phyloP scores from a whole-genome alignment of 2,113 vertebrate species.

The Sceloporus undulatus region DNA sequence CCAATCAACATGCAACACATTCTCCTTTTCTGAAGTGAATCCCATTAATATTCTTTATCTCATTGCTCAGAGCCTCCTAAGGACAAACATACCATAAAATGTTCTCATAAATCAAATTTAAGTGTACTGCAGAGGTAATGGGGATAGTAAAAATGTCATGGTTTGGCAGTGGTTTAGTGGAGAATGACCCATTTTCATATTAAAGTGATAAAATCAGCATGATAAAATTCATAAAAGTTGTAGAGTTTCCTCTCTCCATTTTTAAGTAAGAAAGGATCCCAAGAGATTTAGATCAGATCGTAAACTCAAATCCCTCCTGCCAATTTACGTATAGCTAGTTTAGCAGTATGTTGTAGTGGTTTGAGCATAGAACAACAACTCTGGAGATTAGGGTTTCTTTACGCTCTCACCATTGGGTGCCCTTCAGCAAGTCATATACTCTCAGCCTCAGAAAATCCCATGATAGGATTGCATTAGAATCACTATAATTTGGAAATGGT shows the following conservation, averaged over 20 bases:
- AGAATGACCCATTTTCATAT: constrained; percentile 75
- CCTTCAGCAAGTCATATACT: too few species aligned
- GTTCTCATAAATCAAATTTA: constrained; percentile 74
- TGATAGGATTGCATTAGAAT: too few species aligned
- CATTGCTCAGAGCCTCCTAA: constrained; percentile 65
- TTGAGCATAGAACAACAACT: too few species aligned
- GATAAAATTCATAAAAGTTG: constrained; percentile 68
- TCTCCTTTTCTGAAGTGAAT: constrained; percentile 55
- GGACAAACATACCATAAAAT: constrained; percentile 72
- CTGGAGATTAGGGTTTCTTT: too few species aligned
- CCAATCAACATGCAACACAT: constrained; percentile 32
- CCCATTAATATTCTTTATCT: constrained; percentile 71
- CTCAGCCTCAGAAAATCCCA: too few species aligned
- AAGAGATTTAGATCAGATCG: constrained; percentile 59
- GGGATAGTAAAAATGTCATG: constrained; percentile 72
- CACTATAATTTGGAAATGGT: too few species aligned
- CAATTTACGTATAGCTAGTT: constrained; percentile 40
- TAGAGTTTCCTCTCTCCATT: constrained; percentile 52
- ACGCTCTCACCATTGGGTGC: too few species aligned
- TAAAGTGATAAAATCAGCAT: constrained; percentile 71
- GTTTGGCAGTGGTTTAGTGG: constrained; percentile 69
- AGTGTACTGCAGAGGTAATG: constrained; percentile 62
- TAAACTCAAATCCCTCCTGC: not conserved
- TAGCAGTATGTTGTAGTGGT: not conserved
- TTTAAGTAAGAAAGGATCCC: constrained; percentile 1